Evolutionary conservation across 2,797 vertebrate genomes (phyloP).

Genomic region (Falco berigora): DNA sequence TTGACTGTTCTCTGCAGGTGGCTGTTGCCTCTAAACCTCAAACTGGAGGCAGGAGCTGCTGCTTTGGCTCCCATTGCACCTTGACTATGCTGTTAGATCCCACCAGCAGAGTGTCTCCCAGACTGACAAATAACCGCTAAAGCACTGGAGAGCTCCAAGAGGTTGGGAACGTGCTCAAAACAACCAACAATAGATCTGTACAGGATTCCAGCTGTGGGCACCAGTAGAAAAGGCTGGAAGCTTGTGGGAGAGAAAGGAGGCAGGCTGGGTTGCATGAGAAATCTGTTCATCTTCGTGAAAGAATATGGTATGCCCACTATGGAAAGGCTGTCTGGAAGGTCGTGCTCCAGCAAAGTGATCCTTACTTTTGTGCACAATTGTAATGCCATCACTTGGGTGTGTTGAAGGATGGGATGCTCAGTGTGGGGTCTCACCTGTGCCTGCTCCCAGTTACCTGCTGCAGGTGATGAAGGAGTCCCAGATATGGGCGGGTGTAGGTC

Average conservation of each 20-base stretch:
- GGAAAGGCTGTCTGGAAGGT: background rate
- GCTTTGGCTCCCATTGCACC: background rate
- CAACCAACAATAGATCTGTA: background rate
- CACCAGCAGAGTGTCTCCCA: constrained; percentile 45
- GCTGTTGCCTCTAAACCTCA: background rate
- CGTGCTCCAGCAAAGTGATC: background rate
- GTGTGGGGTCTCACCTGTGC: background rate
- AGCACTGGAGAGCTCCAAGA: background rate
- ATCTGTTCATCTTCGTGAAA: background rate
- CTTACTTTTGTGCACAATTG: background rate
- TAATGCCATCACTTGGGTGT: background rate
- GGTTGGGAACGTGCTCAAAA: background rate
- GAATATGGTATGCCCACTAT: background rate
- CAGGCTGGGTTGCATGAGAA: background rate
- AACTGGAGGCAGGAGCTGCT: background rate
- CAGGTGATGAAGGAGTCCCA: background rate
- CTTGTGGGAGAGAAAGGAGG: background rate
- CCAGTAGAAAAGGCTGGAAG: background rate
- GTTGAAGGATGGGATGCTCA: background rate
- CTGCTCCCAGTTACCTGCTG: background rate
- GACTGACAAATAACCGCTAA: background rate
- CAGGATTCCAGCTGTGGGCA: background rate
- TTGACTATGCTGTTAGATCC: background rate
- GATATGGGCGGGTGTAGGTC: background rate
- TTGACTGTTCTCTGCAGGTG: background rate